Evolutionary conservation across 2,797 vertebrate species (phyloP).

Genomic region (Myotis planiceps): DNA sequence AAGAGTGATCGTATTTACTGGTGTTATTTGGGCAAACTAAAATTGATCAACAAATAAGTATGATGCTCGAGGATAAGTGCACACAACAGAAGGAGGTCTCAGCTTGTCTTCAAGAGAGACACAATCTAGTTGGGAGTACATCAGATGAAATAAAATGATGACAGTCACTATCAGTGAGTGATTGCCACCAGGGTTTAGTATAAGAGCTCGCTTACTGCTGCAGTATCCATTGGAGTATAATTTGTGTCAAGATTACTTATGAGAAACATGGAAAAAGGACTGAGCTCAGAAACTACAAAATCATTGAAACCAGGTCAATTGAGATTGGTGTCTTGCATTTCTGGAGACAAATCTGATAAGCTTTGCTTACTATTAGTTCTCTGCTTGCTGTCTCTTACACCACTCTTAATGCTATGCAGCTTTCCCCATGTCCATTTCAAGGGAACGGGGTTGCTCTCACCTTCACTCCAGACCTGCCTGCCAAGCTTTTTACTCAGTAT

Average conservation of each 20-base stretch:
- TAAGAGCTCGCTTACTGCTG: not conserved
- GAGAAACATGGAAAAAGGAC: slow-evolving; percentile 3
- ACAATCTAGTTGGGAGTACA: not conserved
- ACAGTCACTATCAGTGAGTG: not conserved
- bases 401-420: not conserved
- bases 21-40: not conserved
- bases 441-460: not conserved
- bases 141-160: not conserved
- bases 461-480: not conserved
- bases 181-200: not conserved
- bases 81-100: not conserved
- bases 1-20: not conserved
- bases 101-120: not conserved
- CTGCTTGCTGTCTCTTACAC: not conserved
- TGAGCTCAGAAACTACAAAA: not conserved
- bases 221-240: not conserved
- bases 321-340: not conserved
- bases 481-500: not conserved
- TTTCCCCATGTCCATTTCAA: not conserved
- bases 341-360: not conserved
- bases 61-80: not conserved
- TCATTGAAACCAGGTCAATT: not conserved
- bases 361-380: not conserved
- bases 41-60: not conserved
- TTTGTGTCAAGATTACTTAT: not conserved